Percentiles rank a stretch among this genome's conserved stretches.
phyloP scores from a whole-genome alignment of 2,888 invertebrate species.

The Dyspetes luteomarginatus region DNA sequence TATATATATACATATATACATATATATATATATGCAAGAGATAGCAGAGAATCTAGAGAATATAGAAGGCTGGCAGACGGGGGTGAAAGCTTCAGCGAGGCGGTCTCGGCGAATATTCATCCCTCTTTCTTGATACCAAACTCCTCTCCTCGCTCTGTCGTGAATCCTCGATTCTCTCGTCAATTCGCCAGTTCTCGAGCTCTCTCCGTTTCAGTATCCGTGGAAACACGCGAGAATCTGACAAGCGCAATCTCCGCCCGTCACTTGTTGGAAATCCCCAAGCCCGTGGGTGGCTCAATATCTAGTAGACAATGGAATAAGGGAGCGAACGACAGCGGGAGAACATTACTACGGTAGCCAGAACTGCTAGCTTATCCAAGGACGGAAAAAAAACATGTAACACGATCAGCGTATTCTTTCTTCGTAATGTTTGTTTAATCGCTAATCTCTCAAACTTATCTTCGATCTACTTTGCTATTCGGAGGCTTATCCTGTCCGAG shows the following conservation, averaged over 20 bases:
- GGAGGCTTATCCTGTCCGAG: no score
- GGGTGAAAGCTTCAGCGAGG: no score
- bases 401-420: no score
- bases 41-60: no score
- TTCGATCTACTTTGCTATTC: no score
- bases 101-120: constrained; percentile 34
- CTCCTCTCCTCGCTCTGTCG: constrained; percentile 4
- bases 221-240: constrained; percentile 65
- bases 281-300: constrained; percentile 6
- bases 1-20: no score
- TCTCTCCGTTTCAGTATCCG: constrained; percentile 63
- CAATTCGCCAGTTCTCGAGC: constrained; percentile 59
- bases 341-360: background rate
- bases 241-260: constrained; percentile 67
- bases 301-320: constrained; percentile 45
- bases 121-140: constrained; percentile 27
- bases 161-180: constrained; percentile 44
- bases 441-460: no score
- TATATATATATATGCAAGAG: no score
- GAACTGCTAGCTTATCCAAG: no score
- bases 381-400: no score
- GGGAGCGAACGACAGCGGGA: constrained; percentile 17
- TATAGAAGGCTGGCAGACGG: no score
- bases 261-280: constrained; percentile 49
- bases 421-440: no score